Conservation (phyloP, 2,888 invertebrate species). For the Chrysopilus asiliformis region DNA sequence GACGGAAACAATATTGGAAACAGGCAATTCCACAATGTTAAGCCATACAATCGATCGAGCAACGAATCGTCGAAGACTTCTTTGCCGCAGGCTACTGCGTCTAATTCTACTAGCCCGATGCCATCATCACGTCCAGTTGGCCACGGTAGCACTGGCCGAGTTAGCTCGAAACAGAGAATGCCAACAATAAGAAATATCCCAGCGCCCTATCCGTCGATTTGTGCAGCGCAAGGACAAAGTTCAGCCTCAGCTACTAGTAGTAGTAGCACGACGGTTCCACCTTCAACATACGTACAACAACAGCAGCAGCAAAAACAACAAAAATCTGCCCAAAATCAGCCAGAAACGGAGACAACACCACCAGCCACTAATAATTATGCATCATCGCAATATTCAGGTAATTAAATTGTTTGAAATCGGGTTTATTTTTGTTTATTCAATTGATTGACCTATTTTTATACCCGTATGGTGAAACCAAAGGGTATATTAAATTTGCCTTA, state of each 20-base stretch:
- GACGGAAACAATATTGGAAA: not conserved
- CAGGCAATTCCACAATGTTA: constrained; percentile 10
- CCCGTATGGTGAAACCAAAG: too few relatives aligned
- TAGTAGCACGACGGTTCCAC: not conserved
- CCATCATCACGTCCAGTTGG: not conserved
- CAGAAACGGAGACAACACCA: too few relatives aligned
- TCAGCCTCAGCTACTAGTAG: not conserved
- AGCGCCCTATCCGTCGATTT: constrained; percentile 18
- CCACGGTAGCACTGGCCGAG: not conserved
- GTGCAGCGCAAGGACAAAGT: constrained; percentile 4
- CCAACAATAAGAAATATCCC: constrained; percentile 19
- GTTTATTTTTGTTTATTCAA: too few relatives aligned
- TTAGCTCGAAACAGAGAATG: constrained; percentile 12
- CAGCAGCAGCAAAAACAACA: too few relatives aligned
- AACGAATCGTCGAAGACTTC: constrained; percentile 4
- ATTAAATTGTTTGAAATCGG: too few relatives aligned
- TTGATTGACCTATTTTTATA: too few relatives aligned
- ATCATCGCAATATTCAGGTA: too few relatives aligned
- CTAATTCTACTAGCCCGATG: constrained; percentile 8
- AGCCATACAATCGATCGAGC: constrained; percentile 10
- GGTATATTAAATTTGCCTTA: too few relatives aligned
- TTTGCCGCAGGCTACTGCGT: not conserved
- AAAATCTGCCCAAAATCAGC: too few relatives aligned
- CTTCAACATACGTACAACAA: too few relatives aligned
- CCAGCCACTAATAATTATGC: too few relatives aligned